Conservation (phyloP, 2,888 invertebrate genomes). For the Dicyrtoma fusca region DNA sequence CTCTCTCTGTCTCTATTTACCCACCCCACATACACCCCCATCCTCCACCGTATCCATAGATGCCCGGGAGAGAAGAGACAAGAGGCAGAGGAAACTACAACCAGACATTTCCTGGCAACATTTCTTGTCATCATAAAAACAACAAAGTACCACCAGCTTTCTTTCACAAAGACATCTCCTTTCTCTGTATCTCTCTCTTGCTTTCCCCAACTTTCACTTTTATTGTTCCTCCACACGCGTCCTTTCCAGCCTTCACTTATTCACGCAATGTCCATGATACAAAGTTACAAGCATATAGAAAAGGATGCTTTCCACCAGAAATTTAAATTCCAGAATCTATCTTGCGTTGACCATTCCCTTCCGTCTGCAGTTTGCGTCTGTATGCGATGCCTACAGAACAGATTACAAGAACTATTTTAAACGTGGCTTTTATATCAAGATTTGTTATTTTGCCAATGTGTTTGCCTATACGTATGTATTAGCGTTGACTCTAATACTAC, state of each 20-base stretch:
- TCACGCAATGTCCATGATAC: too few species aligned
- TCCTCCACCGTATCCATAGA: not conserved
- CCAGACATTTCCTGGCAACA: constrained; percentile 15
- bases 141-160: not conserved
- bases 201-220: not conserved
- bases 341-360: too few species aligned
- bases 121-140: constrained; percentile 3
- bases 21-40: not conserved
- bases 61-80: not conserved
- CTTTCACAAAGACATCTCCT: constrained; percentile 8
- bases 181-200: not conserved
- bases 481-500: too few species aligned
- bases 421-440: too few species aligned
- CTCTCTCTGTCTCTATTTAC: not conserved
- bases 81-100: not conserved
- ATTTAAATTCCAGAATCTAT: not conserved
- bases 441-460: too few species aligned
- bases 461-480: too few species aligned
- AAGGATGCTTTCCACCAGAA: not conserved
- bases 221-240: not conserved
- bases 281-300: not conserved
- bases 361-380: too few species aligned
- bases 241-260: not conserved
- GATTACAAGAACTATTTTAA: too few species aligned
- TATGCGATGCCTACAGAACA: too few species aligned